Base-by-base conservation (phyloP, 2,888 invertebrate genomes). In the Tetranychus truncatus region DNA sequence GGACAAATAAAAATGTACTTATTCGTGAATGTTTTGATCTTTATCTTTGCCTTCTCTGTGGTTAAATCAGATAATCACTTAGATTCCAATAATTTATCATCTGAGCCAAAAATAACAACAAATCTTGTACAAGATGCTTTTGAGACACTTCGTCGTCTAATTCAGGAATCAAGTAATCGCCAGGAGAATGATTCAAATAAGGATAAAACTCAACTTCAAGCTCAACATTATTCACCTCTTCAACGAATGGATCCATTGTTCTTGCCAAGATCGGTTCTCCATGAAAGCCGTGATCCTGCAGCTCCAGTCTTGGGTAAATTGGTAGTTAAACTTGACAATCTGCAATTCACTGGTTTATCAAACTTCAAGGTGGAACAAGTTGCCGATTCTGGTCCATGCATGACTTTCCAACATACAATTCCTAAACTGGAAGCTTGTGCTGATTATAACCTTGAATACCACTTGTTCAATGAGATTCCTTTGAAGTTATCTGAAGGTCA, bases 371-470 rank as follows among this genome's bases (percentile, higher is more conserved):
- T 74, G 34, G 74, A 74, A 24, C n/a, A 69, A 20, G 44, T 74
- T 20, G 24, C n/a, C 9, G 45, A 46, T 21, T 44, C n/a, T 4
- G 74, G 74, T 24, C 34, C 44, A 67, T 44, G 24, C 3, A n/a
- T 74, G 9, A n/a, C n/a, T 46, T 74, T 74, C 46, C 18, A 66
- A 20, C 66, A 74, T 18, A 66, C 44, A 1, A 74, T 74, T 24
- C 74, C 74, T 11, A 20, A 44, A n/a, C 21, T 74, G 6, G 74
- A 74, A n/a, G 20, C 69, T 44, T 44, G 20, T 24, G 74, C 74
- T 69, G 45, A 74, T 74, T 74, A 74, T 74, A 67, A 11, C 18
- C n/a, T 74, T 67, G 74, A 74, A 9, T 74, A 74, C 21, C 66
- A 74, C 21, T 21, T 74, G 9, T 74, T 74, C 45, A 66, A 74